Conservation (phyloP, 2,113 vertebrate species). For the Rostratula benghalensis region DNA sequence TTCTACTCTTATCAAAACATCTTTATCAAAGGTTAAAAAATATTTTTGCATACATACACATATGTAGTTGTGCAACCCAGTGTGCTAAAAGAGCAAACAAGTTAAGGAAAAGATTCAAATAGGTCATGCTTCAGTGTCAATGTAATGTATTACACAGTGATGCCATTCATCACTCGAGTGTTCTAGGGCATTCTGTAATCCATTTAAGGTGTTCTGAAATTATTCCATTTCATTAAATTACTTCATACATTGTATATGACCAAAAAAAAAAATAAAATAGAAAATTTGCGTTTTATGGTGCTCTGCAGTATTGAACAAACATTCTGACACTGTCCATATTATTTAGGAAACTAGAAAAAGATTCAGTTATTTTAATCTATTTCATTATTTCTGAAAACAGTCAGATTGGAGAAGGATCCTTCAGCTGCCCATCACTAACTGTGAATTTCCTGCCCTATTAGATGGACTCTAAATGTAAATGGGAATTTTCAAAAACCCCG, state of each 20-base stretch:
- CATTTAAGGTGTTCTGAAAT: neutral
- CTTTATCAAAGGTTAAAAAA: neutral
- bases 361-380: neutral
- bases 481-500: no score
- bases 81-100: neutral
- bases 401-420: neutral
- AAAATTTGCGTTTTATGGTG: neutral
- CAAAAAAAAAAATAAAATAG: neutral
- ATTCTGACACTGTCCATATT: neutral
- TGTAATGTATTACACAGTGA: neutral
- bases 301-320: neutral
- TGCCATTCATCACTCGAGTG: neutral
- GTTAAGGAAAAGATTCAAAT: neutral
- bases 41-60: neutral
- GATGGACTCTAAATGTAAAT: neutral
- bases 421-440: neutral
- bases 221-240: neutral
- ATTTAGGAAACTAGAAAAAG: neutral
- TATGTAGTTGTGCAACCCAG: neutral
- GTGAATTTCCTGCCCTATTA: neutral
- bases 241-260: neutral
- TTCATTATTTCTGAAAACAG: neutral
- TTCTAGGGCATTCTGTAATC: neutral
- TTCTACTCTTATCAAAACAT: neutral
- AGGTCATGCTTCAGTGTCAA: neutral